A percentile compares a stretch with the other conserved stretches of the same genome.
These are phyloP conservation scores for Polypterus senegalus DNA, from an alignment of 2,113 vertebrate genomes.

Conservation along the genomic window DNA sequence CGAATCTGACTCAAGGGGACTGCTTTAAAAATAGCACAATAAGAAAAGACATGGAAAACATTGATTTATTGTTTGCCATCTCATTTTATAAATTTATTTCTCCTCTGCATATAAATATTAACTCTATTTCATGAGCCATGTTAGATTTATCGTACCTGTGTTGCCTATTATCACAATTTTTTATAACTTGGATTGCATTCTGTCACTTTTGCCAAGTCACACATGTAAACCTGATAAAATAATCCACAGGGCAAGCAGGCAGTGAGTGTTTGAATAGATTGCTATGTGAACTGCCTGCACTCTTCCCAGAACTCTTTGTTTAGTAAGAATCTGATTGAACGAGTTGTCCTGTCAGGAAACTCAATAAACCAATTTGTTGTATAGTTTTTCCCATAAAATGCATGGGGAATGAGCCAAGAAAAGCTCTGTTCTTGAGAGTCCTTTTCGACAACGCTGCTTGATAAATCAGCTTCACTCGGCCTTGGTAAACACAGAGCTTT, in stretches of 20 bases:
- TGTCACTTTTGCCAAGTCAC: neutral
- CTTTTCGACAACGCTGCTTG: slow-evolving; percentile 21
- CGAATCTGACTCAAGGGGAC: too few relatives aligned
- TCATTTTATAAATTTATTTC: too few relatives aligned
- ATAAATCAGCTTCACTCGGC: slow-evolving; percentile 24
- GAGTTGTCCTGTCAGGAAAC: slow-evolving; percentile 26
- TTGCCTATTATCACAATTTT: neutral
- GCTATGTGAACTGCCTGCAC: neutral
- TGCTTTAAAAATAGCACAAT: too few relatives aligned
- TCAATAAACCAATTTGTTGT: slow-evolving; percentile 25
- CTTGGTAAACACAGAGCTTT: slow-evolving; percentile 19
- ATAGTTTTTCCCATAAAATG: slow-evolving; percentile 32
- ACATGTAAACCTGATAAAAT: neutral
- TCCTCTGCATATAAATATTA: too few relatives aligned
- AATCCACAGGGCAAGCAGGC: neutral
- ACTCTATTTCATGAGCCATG: too few relatives aligned
- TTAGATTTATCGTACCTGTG: neutral
- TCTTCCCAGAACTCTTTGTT: neutral
- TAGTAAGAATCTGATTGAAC: slow-evolving; percentile 28
- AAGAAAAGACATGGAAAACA: too few relatives aligned
- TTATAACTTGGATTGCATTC: neutral
- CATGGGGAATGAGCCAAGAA: slow-evolving; percentile 17
- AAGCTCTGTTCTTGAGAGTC: slow-evolving; percentile 17
- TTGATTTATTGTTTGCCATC: too few relatives aligned
- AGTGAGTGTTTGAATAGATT: slow-evolving; percentile 18